Evolutionary conservation across 2,797 vertebrate species (phyloP).

Genomic region (Coregonus suidteri): DNA sequence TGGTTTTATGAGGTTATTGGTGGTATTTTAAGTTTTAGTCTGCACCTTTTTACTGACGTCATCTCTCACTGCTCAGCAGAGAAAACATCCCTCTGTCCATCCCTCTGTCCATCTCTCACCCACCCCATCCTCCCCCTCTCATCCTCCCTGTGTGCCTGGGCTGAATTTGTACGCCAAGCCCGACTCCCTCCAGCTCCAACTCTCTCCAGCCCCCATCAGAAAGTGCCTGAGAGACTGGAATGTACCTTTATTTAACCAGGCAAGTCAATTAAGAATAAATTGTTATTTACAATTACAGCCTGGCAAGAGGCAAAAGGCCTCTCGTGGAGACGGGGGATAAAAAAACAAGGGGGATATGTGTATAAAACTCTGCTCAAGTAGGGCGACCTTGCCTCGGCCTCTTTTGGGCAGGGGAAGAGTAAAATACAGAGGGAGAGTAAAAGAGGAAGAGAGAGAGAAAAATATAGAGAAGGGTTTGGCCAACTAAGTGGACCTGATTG

Average conservation of each 20-base stretch:
- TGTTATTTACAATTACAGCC: no score
- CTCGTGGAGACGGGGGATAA: no score
- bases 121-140: not conserved
- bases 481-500: slow-evolving; percentile 35
- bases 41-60: no score
- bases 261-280: no score
- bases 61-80: no score
- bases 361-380: no score
- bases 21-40: not conserved
- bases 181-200: not conserved
- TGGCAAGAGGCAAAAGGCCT: no score
- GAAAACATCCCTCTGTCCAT: not conserved
- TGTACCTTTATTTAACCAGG: slow-evolving; percentile 65
- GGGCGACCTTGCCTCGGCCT: no score
- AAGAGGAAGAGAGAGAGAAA: not conserved
- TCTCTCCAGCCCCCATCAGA: slow-evolving; percentile 10
- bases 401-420: not conserved
- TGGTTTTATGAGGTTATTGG: not conserved
- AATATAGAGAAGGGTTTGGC: slow-evolving; percentile 5
- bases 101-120: not conserved
- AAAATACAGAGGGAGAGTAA: slow-evolving; percentile 8
- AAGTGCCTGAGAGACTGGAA: slow-evolving; percentile 34
- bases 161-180: not conserved
- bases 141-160: not conserved
- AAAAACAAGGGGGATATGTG: no score